Percentiles rank a stretch among this genome's conserved stretches.
These are phyloP conservation scores for Drosophila kambysellisi DNA, from an alignment of 2,888 invertebrate species.

Conservation along the genomic window DNA sequence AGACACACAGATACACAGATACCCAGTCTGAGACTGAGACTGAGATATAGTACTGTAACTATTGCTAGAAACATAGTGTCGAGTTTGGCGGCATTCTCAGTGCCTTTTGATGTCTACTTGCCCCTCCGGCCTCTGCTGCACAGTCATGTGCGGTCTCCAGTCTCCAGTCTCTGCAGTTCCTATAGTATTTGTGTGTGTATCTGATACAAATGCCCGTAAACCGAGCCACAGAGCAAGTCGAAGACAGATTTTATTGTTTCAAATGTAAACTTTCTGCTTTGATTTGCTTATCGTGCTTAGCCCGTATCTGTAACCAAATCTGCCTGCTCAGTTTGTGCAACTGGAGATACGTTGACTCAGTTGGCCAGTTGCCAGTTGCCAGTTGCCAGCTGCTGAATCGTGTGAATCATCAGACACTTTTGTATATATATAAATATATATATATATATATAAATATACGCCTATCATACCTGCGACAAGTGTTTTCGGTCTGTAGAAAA, in stretches of 20 bases:
- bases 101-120: slow-evolving; percentile 62
- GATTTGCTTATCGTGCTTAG: slow-evolving; percentile 58
- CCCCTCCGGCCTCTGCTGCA: slow-evolving; percentile 49
- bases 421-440: background rate
- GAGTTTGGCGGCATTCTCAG: slow-evolving; percentile 58
- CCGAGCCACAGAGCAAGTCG: slow-evolving; percentile 9
- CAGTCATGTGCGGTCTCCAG: slow-evolving; percentile 61
- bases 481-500: slow-evolving; percentile 59
- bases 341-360: slow-evolving; percentile 31
- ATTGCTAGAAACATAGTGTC: slow-evolving; percentile 33
- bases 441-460: background rate
- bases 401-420: slow-evolving; percentile 42
- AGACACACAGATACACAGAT: slow-evolving; percentile 38
- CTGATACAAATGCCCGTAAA: slow-evolving; percentile 24
- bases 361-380: slow-evolving; percentile 13
- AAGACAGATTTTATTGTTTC: slow-evolving; percentile 63
- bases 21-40: background rate
- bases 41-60: slow-evolving; percentile 26
- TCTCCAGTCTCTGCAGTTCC: slow-evolving; percentile 33
- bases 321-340: slow-evolving; percentile 15
- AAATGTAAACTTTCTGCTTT: slow-evolving; percentile 52
- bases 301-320: slow-evolving; percentile 22
- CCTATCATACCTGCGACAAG: slow-evolving; percentile 58
- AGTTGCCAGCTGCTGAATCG: background rate
- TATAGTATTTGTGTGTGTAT: slow-evolving; percentile 9